Percentiles rank a stretch among this genome's conserved stretches.
Conservation (phyloP, 53 echinoderm and acorn worm genomes). For the Luidia sarsii region DNA sequence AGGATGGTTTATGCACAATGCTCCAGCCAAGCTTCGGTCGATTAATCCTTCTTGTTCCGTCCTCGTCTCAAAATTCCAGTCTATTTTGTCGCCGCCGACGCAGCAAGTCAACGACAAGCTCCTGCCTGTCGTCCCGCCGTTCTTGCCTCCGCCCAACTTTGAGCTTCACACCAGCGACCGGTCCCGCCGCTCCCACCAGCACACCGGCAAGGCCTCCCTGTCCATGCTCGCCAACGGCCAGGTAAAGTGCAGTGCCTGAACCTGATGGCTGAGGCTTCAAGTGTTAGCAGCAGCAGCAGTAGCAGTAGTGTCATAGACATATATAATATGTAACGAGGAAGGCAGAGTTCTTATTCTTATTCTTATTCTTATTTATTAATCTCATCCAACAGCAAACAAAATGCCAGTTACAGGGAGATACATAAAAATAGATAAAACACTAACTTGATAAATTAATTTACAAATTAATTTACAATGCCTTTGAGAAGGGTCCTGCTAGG, state of each 20-base stretch:
- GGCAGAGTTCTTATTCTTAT: neutral
- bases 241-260: too few relatives aligned
- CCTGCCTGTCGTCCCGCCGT: constrained; percentile 87
- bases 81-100: constrained; percentile 48
- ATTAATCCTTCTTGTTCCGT: too few relatives aligned
- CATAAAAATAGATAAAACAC: too few relatives aligned
- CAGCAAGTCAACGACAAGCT: constrained; percentile 75
- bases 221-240: constrained; percentile 63
- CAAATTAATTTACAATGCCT: too few relatives aligned
- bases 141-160: constrained; percentile 91
- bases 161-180: constrained; percentile 74
- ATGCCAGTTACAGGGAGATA: too few relatives aligned
- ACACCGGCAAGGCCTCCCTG: constrained; percentile 44
- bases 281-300: neutral
- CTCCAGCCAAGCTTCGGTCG: too few relatives aligned
- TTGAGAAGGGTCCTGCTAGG: too few relatives aligned
- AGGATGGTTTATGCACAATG: too few relatives aligned
- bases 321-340: neutral
- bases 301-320: neutral
- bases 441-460: too few relatives aligned
- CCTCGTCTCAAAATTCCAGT: too few relatives aligned
- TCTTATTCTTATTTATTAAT: too few relatives aligned
- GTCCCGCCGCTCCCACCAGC: constrained; percentile 45
- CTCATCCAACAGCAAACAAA: too few relatives aligned
- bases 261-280: neutral